Evolutionary conservation across 2,888 invertebrate species (phyloP), one percentile per base, ranked within the genome.

Genomic region (Drosophila picticornis): DNA sequence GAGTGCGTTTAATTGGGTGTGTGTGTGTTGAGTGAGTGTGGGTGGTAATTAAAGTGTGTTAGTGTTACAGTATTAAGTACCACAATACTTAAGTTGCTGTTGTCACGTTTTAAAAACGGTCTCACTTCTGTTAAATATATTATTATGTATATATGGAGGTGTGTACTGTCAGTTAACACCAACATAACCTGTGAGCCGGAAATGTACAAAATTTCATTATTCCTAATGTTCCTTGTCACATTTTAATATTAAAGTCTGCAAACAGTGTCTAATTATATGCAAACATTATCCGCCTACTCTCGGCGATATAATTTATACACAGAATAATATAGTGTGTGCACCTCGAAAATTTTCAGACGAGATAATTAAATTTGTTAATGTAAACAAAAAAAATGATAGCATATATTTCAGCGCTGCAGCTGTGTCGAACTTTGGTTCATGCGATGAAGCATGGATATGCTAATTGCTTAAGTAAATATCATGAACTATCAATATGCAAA

Each of bases 1-100:
- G 72, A 83, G 68, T 65, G 72, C 32, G 27, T 32, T 78, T 83
- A 80, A 83, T 85, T 84, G 72, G 56, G 36, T 5, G 31, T 31
- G 27, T 13, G 34, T 19, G 50, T 34, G 51, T 46, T 36, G 29
- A 0, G 22, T 48, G 13, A 36, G n/a, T 16, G 57, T 16, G 38
- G 22, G 22, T 19, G 43, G 16, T 38, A 56, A 75, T 78, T 36
- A 73, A 73, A n/a, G 27, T 25, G 50, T 34, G 43, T 48, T 53
- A 50, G 34, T 22, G n/a, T 7, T 52, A 46, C 36, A 43, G 40
- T 6, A 29, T 29, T 38, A 13, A 11, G n/a, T 16, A 16, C 9
- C 25, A 29, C 27, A 27, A 10, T 22, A 27, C 19, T 27, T 22
- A 46, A 46, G 31, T 31, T 36, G 36, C 27, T 7, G 31, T 36